A percentile compares a stretch with the other conserved stretches of the same genome.
Conservation (phyloP, 2,113 vertebrate species). For the Hippolais icterina region DNA sequence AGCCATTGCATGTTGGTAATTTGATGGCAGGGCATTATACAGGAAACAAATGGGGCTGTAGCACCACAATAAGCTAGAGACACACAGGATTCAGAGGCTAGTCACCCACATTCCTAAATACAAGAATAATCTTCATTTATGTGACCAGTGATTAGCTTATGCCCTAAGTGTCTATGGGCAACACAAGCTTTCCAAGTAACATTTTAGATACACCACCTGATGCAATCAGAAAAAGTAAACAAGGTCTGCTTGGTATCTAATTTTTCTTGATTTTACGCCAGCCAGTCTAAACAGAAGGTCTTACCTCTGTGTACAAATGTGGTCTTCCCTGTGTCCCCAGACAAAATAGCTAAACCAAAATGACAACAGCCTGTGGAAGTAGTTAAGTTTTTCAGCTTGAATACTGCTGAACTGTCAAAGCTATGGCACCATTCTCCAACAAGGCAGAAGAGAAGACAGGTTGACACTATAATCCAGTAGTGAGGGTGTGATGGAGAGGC, state of each 20-base stretch:
- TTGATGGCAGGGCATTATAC: background rate
- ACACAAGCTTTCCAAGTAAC: background rate
- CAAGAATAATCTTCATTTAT: background rate
- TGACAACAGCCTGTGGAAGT: background rate
- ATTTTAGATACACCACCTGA: background rate
- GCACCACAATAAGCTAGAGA: background rate
- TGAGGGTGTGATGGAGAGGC: background rate
- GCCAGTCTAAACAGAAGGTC: background rate
- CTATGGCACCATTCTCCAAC: background rate
- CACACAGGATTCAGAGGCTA: background rate
- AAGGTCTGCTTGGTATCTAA: background rate
- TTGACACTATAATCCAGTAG: background rate
- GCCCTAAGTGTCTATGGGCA: background rate
- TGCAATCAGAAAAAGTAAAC: background rate
- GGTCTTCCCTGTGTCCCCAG: background rate
- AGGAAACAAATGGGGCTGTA: background rate
- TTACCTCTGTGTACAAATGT: background rate
- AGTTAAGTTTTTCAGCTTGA: background rate
- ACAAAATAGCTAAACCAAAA: background rate
- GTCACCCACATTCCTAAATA: background rate
- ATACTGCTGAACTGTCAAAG: background rate
- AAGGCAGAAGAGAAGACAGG: background rate
- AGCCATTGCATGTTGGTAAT: background rate
- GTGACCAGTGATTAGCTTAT: background rate
- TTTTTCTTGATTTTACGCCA: background rate